These are phyloP conservation scores for Thera britannica DNA, from an alignment of 2,888 invertebrate genomes.

Conservation along the genomic window DNA sequence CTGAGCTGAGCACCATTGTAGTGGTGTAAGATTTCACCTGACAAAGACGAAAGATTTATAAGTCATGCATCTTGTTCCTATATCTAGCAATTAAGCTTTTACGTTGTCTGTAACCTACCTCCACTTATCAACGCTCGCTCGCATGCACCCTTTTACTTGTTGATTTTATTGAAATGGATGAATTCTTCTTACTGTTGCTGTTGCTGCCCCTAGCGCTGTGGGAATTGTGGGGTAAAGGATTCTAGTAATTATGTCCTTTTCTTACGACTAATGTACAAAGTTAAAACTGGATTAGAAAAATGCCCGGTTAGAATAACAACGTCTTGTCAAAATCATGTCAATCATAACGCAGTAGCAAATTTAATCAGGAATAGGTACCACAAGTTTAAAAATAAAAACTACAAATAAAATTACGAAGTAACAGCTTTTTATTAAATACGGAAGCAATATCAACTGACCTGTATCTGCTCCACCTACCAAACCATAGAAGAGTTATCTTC, in stretches of 20 bases:
- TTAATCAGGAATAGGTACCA: no score
- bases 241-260: no score
- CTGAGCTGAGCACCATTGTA: constrained; percentile 1
- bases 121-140: background rate
- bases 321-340: no score
- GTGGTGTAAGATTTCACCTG: constrained; percentile 9
- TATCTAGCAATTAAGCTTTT: background rate
- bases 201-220: background rate
- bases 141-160: constrained; percentile 12
- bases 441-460: constrained; percentile 23
- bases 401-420: background rate
- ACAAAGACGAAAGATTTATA: background rate
- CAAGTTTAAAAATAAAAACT: no score
- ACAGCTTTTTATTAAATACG: background rate
- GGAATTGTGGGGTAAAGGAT: background rate
- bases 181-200: background rate
- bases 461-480: background rate
- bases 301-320: no score
- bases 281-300: no score
- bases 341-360: no score
- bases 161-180: background rate
- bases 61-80: constrained; percentile 1
- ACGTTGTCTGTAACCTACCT: background rate
- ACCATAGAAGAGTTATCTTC: background rate
- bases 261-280: no score